Evolutionary conservation across 2,888 invertebrate genomes (phyloP).

Genomic region (Meganola albula): DNA sequence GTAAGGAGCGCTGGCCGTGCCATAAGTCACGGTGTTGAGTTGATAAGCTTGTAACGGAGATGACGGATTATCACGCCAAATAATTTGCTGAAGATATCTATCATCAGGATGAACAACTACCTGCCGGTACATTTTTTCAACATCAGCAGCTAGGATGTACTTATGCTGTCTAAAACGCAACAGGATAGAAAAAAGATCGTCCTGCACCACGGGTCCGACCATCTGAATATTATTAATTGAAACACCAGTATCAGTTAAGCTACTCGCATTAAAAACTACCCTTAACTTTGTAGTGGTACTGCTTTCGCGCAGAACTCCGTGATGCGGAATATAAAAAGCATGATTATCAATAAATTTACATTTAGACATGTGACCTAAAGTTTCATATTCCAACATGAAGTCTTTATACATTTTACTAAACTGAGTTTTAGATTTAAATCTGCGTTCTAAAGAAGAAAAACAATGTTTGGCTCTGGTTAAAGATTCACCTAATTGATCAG

Average conservation of each 20-base stretch:
- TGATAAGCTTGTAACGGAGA: background rate
- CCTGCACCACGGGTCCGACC: conserved; percentile 3
- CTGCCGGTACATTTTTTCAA: too few species aligned
- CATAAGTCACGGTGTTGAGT: conserved; percentile 2
- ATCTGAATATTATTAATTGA: conserved; percentile 5
- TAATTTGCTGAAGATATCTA: background rate
- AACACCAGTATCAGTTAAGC: conserved; percentile 18
- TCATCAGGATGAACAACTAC: conserved; percentile 2
- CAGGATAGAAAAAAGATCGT: conserved; percentile 7
- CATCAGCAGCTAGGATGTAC: too few species aligned
- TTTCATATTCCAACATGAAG: conserved; percentile 5
- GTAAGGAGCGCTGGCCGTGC: conserved; percentile 3
- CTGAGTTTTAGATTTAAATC: conserved; percentile 1
- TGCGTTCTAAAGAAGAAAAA: conserved; percentile 3
- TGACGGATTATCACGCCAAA: conserved; percentile 1
- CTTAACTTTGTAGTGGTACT: conserved; percentile 24
- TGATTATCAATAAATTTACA: background rate
- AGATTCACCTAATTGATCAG: conserved; percentile 17
- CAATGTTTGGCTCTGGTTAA: conserved; percentile 17
- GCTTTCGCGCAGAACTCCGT: conserved; percentile 31
- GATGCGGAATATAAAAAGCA: conserved; percentile 39
- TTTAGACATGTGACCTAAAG: conserved; percentile 1
- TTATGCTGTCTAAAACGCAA: too few species aligned
- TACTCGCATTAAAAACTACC: conserved; percentile 25
- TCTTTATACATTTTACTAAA: conserved; percentile 4